phyloP scores from a whole-genome alignment of 2,888 invertebrate genomes.

The Lacanobia wlatinum region DNA sequence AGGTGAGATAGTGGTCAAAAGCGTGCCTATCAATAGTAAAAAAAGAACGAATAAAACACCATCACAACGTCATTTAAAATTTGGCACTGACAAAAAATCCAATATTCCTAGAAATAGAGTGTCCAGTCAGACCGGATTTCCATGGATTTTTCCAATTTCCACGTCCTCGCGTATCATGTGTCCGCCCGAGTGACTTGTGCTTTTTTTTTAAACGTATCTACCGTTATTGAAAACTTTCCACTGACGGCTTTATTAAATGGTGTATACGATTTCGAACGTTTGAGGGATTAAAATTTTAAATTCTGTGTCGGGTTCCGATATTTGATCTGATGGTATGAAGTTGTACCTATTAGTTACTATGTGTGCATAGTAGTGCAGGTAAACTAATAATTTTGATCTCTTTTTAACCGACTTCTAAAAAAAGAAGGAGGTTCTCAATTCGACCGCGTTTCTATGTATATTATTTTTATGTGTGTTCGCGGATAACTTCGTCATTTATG shows the following conservation, averaged over 20 bases:
- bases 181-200: conserved; percentile 78
- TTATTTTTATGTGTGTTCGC: no score
- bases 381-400: no score
- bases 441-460: no score
- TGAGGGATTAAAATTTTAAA: conserved; percentile 31
- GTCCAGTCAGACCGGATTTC: conserved; percentile 67
- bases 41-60: conserved; percentile 22
- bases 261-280: conserved; percentile 43
- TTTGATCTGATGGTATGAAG: not conserved
- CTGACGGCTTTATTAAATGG: conserved; percentile 68
- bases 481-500: no score
- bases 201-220: conserved; percentile 62
- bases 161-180: conserved; percentile 76
- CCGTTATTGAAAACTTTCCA: conserved; percentile 69
- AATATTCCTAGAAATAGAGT: conserved; percentile 57
- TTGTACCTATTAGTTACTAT: not conserved
- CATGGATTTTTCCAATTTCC: conserved; percentile 87
- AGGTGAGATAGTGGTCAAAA: no score
- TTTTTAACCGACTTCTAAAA: no score
- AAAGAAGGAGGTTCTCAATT: no score
- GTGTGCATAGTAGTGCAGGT: not conserved
- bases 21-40: no score
- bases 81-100: conserved; percentile 32
- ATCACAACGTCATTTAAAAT: conserved; percentile 25
- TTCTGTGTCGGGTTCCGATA: not conserved